Evolutionary conservation across 2,797 vertebrate genomes (phyloP), one percentile per base, ranked within the genome.

Genomic region (Hypotaenidia okinawae): DNA sequence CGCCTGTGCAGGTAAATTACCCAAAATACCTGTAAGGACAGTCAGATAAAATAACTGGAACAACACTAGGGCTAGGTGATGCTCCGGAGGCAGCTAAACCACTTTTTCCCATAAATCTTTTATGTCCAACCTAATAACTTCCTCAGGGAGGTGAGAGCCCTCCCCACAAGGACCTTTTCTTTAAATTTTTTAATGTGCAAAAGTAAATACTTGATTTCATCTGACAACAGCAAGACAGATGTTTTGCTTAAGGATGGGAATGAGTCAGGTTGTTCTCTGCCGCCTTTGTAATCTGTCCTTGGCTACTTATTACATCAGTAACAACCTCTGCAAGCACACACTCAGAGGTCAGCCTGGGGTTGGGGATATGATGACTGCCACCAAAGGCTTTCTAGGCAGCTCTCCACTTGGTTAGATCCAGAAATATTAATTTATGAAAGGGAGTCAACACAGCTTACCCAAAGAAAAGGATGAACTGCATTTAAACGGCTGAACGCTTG

Each of bases 1-100:
- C 43, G 41, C 28, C 79, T 77, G 66, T 80, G 85, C 62, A 91
- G 82, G 95, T 89, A 89, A 87, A 87, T 91, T 77, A 74, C 74
- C 59, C 2, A 0, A 63, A 81, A 94, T 81, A 91, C 52, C 74
- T 84, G 75, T 66, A 57, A 87, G 35, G 61, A 47, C 69, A 87
- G 78, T 24, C 88, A 84, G 74, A 61, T 68, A 59, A 86, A 93
- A 76, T 73, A 91, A 47, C 73, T 80, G 59, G 63, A 72, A 83
- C 49, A 75, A n/a, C 51, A 55, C 49, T 11, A 30, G 51, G 59
- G 64, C 64, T 70, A 6, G 22, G n/a, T 3, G 45, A 63, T 68
- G 69, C 81, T 76, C 88, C 37, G 19, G 82, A 55, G 81, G 55
- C 61, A 89, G 52, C 27, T 81, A 66, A 73, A 84, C 43, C 37